Conservation (phyloP, 2,888 invertebrate genomes). For the Lissocephala sabroskyi region DNA sequence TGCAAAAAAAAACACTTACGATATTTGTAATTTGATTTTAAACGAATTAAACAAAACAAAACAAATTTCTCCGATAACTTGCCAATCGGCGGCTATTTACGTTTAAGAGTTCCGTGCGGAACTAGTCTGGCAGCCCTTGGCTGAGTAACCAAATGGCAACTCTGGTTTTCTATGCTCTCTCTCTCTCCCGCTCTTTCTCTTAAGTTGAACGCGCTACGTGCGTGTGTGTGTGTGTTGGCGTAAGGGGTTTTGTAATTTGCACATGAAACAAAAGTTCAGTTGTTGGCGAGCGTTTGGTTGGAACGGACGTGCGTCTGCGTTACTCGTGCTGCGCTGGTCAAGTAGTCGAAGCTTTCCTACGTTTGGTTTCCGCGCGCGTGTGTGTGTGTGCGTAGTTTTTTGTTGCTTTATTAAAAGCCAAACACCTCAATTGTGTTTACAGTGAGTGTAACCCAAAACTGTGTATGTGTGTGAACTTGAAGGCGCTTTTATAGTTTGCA, state of each 20-base stretch:
- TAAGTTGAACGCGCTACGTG: neutral
- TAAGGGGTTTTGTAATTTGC: neutral
- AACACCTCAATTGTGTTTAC: no score
- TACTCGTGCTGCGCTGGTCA: conserved; percentile 7
- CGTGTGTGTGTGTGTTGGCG: neutral
- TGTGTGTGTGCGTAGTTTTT: conserved; percentile 15
- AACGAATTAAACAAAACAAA: no score
- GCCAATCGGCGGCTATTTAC: no score
- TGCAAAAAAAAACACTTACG: neutral
- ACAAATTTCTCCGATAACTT: no score
- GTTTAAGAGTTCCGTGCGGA: no score
- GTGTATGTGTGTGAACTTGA: conserved; percentile 6
- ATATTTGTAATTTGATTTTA: conserved; percentile 19
- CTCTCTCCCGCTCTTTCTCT: neutral
- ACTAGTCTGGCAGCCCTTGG: no score
- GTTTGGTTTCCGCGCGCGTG: conserved; percentile 18
- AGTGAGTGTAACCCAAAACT: no score
- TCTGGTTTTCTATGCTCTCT: no score
- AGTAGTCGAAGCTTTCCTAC: conserved; percentile 17
- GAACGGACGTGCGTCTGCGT: conserved; percentile 33
- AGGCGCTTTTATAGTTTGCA: neutral
- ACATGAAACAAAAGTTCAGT: no score
- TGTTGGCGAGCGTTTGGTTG: conserved; percentile 40
- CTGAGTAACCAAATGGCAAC: no score
- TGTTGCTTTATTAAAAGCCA: no score